Conservation (phyloP, 1,140 invertebrate species). For the Drosophila paulistorum region DNA sequence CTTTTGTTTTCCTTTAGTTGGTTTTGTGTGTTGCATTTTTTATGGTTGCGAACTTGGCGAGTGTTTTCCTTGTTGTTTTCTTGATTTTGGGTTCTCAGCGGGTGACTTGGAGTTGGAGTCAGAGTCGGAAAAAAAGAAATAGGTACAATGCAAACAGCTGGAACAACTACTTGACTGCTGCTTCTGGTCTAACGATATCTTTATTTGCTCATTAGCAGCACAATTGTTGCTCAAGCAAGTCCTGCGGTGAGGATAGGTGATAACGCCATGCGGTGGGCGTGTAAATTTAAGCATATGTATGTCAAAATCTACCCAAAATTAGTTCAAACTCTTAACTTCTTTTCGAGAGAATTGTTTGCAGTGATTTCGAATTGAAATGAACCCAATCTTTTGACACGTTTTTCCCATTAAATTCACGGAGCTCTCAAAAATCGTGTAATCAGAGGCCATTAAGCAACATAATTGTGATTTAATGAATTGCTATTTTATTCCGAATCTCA, state of each 20-base stretch:
- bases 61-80: constrained; percentile 36
- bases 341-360: no score
- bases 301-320: constrained; percentile 6
- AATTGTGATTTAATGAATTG: constrained; percentile 63
- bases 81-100: constrained; percentile 29
- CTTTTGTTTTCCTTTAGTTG: constrained; percentile 29
- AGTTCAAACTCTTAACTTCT: neutral
- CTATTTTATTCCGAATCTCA: constrained; percentile 45
- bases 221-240: constrained; percentile 64
- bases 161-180: constrained; percentile 53
- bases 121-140: neutral
- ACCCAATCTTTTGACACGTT: constrained; percentile 42
- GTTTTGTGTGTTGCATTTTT: constrained; percentile 62
- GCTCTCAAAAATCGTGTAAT: constrained; percentile 38
- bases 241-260: constrained; percentile 50
- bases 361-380: neutral
- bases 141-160: constrained; percentile 6
- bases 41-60: constrained; percentile 58
- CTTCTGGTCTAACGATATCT: constrained; percentile 59
- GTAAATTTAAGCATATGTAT: constrained; percentile 47
- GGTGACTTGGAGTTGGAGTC: constrained; percentile 33
- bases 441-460: constrained; percentile 62
- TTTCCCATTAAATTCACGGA: constrained; percentile 49
- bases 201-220: constrained; percentile 77
- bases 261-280: constrained; percentile 51